Evolutionary conservation across 2,888 invertebrate genomes (phyloP).

Genomic region (Caenorhabditis sp.): DNA sequence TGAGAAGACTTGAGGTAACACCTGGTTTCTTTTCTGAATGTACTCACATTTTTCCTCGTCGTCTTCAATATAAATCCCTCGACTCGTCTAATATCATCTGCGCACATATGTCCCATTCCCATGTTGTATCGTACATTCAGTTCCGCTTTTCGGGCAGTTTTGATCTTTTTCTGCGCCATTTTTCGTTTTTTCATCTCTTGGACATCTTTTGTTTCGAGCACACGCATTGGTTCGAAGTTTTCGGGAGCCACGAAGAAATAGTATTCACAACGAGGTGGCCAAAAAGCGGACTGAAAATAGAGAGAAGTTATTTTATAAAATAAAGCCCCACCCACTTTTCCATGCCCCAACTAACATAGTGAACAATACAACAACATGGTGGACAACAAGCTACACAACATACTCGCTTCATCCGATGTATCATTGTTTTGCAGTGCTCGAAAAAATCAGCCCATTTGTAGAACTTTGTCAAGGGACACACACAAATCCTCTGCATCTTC

Average conservation of each 20-base stretch:
- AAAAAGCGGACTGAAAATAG: conserved; percentile 60
- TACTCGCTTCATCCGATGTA: conserved; percentile 26
- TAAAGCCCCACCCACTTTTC: too few species aligned
- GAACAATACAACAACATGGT: conserved; percentile 38
- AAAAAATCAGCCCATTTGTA: conserved; percentile 15
- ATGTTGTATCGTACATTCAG: conserved; percentile 18
- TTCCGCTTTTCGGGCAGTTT: conserved; percentile 9
- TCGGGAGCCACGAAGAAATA: conserved; percentile 51
- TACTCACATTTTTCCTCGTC: conserved; percentile 30
- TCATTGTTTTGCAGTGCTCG: conserved; percentile 5
- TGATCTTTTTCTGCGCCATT: conserved; percentile 25
- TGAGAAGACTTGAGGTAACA: not conserved
- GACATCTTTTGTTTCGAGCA: not conserved
- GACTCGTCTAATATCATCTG: conserved; percentile 41
- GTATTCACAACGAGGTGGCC: conserved; percentile 59
- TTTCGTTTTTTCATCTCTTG: conserved; percentile 11
- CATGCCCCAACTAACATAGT: conserved; percentile 19
- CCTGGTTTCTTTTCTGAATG: too few species aligned
- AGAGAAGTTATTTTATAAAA: too few species aligned
- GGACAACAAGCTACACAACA: conserved; percentile 47
- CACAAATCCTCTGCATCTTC: conserved; percentile 22
- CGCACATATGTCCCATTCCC: conserved; percentile 50
- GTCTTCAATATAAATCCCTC: conserved; percentile 47
- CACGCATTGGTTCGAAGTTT: conserved; percentile 1
- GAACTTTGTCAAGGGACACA: conserved; percentile 23